A percentile compares a stretch with the other conserved stretches of the same genome.
Conservation (phyloP, 2,113 vertebrate species). For the Axis porcinus region DNA sequence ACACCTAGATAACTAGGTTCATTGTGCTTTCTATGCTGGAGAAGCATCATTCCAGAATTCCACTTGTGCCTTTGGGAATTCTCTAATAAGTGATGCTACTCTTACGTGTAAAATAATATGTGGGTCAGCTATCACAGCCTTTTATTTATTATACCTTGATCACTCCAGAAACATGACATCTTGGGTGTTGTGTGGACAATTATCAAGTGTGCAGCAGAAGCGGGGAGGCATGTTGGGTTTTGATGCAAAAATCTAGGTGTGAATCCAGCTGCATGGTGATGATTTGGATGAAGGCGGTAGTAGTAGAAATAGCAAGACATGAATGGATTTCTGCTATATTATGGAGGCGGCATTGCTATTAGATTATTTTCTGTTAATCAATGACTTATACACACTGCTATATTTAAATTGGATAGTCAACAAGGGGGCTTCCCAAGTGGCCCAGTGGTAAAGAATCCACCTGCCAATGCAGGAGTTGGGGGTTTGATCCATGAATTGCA, state of each 20-base stretch:
- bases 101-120: background rate
- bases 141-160: background rate
- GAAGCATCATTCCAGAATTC: background rate
- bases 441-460: background rate
- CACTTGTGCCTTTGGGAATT: background rate
- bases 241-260: background rate
- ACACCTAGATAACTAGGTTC: background rate
- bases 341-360: background rate
- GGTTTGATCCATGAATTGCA: fast-evolving
- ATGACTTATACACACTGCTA: background rate
- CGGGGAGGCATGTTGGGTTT: background rate
- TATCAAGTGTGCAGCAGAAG: background rate
- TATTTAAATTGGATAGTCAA: background rate
- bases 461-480: background rate
- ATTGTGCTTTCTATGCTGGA: background rate
- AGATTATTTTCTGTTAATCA: background rate
- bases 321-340: background rate
- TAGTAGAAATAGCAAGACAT: background rate
- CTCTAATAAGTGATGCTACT: background rate
- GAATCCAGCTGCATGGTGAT: background rate
- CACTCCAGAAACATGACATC: background rate
- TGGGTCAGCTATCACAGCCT: background rate
- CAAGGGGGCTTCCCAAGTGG: background rate
- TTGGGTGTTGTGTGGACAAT: background rate
- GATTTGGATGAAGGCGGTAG: background rate